phyloP scores from a whole-genome alignment of 2,797 vertebrate species.

The Manis javanica region DNA sequence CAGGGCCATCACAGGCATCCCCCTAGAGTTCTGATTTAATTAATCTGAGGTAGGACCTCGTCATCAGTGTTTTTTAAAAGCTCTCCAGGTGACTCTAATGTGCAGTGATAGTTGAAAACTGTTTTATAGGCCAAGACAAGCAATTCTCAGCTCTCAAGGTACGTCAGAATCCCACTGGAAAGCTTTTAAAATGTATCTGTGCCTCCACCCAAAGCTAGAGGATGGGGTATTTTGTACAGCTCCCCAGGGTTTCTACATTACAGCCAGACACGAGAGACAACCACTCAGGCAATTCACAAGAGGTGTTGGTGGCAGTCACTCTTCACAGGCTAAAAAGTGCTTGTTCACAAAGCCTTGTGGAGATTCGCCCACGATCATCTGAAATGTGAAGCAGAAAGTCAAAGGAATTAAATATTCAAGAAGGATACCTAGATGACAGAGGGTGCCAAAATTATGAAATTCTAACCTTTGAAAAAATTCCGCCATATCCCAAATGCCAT shows the following conservation, averaged over 20 bases:
- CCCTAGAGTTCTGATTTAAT: background rate
- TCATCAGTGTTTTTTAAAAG: background rate
- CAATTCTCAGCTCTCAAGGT: background rate
- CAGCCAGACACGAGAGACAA: background rate
- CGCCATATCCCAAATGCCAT: background rate
- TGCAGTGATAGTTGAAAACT: background rate
- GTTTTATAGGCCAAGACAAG: background rate
- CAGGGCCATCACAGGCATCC: background rate
- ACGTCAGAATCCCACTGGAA: background rate
- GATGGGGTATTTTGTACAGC: background rate
- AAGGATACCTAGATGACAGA: background rate
- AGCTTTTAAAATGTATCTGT: background rate
- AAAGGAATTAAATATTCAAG: background rate
- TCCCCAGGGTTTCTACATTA: background rate
- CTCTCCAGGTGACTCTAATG: background rate
- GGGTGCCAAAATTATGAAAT: background rate
- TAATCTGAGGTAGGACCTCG: background rate
- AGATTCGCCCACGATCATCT: background rate
- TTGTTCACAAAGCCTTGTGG: background rate
- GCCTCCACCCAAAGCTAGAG: background rate
- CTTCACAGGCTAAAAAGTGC: background rate
- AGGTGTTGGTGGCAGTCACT: background rate
- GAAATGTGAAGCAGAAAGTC: background rate
- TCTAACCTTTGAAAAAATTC: slow-evolving; percentile 9
- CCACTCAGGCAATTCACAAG: background rate